These are phyloP conservation scores for Eurystomus gularis DNA, from an alignment of 2,113 vertebrate species.

Conservation along the genomic window DNA sequence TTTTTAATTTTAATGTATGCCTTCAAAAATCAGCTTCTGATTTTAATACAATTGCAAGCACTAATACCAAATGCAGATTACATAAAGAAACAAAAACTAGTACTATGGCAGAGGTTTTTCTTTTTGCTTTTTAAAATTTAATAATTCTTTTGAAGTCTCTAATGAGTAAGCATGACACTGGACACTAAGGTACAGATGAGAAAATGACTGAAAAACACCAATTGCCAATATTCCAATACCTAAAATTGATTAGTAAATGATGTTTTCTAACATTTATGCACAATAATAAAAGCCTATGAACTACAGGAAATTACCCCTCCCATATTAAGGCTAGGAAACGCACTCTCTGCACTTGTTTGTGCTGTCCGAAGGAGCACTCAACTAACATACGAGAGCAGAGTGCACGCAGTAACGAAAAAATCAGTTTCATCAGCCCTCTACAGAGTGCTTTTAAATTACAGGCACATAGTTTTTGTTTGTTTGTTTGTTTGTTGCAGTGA, in stretches of 20 bases:
- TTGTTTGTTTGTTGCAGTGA: conserved; percentile 65
- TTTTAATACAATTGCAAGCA: conserved; percentile 83
- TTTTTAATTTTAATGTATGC: conserved; percentile 69
- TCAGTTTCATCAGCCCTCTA: conserved; percentile 67
- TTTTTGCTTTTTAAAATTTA: conserved; percentile 60
- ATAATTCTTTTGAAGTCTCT: conserved; percentile 69
- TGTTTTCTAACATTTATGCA: conserved; percentile 75
- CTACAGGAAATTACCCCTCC: conserved; percentile 74
- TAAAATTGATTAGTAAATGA: conserved; percentile 74
- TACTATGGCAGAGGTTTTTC: conserved; percentile 67
- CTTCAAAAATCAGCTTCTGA: conserved; percentile 73
- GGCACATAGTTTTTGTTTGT: conserved; percentile 80
- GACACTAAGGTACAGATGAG: conserved; percentile 75
- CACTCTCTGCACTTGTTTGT: conserved; percentile 73
- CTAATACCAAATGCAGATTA: conserved; percentile 79
- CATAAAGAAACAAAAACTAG: conserved; percentile 78
- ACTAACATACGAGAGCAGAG: conserved; percentile 57
- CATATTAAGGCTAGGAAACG: conserved; percentile 82
- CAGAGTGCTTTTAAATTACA: conserved; percentile 79
- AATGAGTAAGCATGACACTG: conserved; percentile 77
- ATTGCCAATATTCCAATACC: conserved; percentile 77
- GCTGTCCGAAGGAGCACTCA: conserved; percentile 75
- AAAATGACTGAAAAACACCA: conserved; percentile 76
- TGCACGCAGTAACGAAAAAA: conserved; percentile 57
- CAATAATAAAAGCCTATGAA: conserved; percentile 76